Percentiles rank a stretch among this genome's conserved stretches.
Evolutionary conservation across 2,113 vertebrate genomes (phyloP).

Genomic region (Pao palembangensis): DNA sequence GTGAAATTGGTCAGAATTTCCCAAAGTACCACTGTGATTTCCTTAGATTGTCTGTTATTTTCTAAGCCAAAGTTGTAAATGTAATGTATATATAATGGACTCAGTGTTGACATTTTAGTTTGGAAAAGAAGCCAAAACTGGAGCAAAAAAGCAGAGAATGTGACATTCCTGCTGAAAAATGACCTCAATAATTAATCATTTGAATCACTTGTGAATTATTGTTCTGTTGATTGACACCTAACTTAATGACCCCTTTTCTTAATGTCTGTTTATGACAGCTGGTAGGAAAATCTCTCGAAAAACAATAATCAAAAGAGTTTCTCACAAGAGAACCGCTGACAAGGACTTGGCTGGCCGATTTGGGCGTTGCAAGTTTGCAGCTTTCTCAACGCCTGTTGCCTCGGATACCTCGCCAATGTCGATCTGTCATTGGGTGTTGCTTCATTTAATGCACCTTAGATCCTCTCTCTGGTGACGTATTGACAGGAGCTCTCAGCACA

Average conservation of each 20-base stretch:
- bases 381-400: too few species aligned
- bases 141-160: not conserved
- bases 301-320: not conserved
- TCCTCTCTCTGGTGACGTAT: conserved; percentile 13
- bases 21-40: not conserved
- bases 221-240: not conserved
- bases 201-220: not conserved
- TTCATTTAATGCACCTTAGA: conserved; percentile 13
- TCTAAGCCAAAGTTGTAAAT: not conserved
- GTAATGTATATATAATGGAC: not conserved
- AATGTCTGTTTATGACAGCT: not conserved
- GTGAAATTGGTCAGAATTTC: not conserved
- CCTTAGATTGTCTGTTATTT: not conserved
- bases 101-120: not conserved
- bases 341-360: not conserved
- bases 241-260: not conserved
- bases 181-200: not conserved
- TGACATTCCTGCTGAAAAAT: not conserved
- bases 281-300: not conserved
- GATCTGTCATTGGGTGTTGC: not conserved
- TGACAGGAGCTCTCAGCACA: conserved; percentile 36
- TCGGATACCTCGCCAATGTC: not conserved
- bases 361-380: too few species aligned
- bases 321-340: not conserved
- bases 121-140: not conserved